Evolutionary conservation across 1,140 invertebrate genomes (phyloP).

Genomic region (Cydia pomonella): DNA sequence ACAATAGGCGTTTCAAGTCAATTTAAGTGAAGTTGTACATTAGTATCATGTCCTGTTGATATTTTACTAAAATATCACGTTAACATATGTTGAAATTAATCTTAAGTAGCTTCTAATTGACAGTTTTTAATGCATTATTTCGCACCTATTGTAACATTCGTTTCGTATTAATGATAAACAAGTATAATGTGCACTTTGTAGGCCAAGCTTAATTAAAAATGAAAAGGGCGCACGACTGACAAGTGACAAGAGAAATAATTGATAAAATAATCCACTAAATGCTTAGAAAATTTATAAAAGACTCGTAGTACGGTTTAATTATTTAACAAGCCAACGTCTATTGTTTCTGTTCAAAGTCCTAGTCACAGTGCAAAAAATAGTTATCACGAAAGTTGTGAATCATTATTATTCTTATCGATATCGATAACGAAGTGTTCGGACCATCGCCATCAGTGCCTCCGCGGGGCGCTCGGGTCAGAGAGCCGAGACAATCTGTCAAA

Average conservation of each 20-base stretch:
- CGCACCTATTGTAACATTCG: neutral
- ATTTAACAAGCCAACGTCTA: too few species aligned
- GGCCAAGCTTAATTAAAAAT: neutral
- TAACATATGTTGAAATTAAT: neutral
- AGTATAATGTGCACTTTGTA: neutral
- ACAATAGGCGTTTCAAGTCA: neutral
- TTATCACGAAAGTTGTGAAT: neutral
- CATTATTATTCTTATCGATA: slow-evolving; percentile 53
- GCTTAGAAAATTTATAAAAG: neutral
- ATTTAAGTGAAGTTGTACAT: slow-evolving; percentile 5
- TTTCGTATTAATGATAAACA: neutral
- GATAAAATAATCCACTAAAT: neutral
- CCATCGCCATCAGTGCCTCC: slow-evolving; percentile 61
- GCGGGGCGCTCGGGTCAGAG: slow-evolving; percentile 74
- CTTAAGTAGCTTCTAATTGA: slow-evolving; percentile 13
- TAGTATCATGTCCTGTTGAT: slow-evolving; percentile 3
- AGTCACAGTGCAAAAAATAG: too few species aligned
- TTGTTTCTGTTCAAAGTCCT: too few species aligned
- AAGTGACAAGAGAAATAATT: neutral
- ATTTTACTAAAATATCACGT: neutral
- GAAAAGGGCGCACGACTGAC: neutral
- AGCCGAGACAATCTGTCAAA: slow-evolving; percentile 79
- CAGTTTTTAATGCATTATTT: neutral
- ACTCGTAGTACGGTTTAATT: neutral
- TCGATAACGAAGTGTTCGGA: slow-evolving; percentile 49